Evolutionary conservation across 2,113 vertebrate genomes (phyloP).

Genomic region (Camelus dromedarius): DNA sequence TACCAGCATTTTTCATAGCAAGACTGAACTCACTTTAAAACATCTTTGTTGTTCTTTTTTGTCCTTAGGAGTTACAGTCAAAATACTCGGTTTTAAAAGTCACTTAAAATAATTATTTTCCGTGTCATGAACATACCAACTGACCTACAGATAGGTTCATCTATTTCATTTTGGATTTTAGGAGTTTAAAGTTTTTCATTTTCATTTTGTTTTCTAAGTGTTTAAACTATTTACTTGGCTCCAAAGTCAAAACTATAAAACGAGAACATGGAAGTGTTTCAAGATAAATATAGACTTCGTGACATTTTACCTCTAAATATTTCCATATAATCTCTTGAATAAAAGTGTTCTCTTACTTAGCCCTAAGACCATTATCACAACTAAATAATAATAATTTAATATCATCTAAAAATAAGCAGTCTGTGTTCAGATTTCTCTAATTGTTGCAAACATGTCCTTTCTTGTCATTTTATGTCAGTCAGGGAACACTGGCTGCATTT

Average conservation of each 20-base stretch:
- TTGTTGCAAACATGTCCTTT: not conserved
- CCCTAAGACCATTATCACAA: not conserved
- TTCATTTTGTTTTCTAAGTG: conserved; percentile 12
- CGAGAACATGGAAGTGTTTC: not conserved
- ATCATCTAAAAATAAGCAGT: not conserved
- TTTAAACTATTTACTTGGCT: not conserved
- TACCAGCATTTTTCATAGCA: conserved; percentile 3
- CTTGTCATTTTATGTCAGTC: conserved; percentile 5
- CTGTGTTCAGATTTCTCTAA: not conserved
- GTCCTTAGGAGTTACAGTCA: not conserved
- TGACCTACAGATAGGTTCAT: not conserved
- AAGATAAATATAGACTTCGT: not conserved
- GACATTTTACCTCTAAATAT: conserved; percentile 13
- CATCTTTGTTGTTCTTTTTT: not conserved
- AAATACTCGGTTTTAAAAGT: not conserved
- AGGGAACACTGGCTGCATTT: not conserved
- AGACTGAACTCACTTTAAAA: conserved; percentile 34
- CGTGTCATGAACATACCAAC: not conserved
- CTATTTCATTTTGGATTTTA: conserved; percentile 45
- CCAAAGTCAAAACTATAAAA: not conserved
- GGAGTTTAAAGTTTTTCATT: not conserved
- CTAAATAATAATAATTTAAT: not conserved
- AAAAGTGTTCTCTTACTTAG: not conserved
- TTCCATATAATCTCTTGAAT: not conserved
- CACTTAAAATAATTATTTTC: not conserved